Conservation (phyloP, 1,140 invertebrate species). For the Drosophila cardini region DNA sequence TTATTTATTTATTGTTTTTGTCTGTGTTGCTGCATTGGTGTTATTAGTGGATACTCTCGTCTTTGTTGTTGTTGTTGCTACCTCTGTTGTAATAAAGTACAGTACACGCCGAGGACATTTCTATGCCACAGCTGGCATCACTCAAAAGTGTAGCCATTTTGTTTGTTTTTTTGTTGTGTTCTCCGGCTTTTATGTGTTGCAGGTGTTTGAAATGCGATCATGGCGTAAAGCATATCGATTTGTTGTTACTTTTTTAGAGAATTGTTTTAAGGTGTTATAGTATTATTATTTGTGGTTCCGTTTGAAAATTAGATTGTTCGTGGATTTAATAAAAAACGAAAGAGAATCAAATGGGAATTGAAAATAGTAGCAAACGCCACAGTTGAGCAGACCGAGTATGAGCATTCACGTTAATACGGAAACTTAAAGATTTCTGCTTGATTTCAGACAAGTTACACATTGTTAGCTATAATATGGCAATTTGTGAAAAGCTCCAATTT, state of each 20-base stretch:
- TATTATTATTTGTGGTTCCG: not conserved
- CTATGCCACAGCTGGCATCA: constrained; percentile 72
- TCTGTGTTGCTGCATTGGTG: constrained; percentile 80
- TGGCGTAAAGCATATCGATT: constrained; percentile 22
- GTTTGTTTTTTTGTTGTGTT: constrained; percentile 9
- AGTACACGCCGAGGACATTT: constrained; percentile 57
- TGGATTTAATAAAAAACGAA: not conserved
- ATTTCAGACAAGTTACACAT: too few relatives aligned
- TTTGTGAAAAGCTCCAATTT: too few relatives aligned
- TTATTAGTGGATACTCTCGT: constrained; percentile 68
- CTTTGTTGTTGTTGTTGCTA: constrained; percentile 21
- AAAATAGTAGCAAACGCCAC: too few relatives aligned
- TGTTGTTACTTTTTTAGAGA: constrained; percentile 1
- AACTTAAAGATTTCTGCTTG: too few relatives aligned
- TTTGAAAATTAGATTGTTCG: not conserved
- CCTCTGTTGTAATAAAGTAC: constrained; percentile 70
- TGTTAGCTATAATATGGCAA: too few relatives aligned
- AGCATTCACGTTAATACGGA: too few relatives aligned
- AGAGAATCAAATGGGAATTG: too few relatives aligned
- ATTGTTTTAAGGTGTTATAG: not conserved
- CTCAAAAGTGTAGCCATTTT: constrained; percentile 57
- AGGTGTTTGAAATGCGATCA: constrained; percentile 39
- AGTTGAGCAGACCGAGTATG: too few relatives aligned
- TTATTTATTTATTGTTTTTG: constrained; percentile 83
- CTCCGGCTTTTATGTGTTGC: constrained; percentile 31